Percentiles rank a stretch among this genome's conserved stretches.
phyloP scores from a whole-genome alignment of 2,888 invertebrate genomes.

The Pediacus dermestoides region DNA sequence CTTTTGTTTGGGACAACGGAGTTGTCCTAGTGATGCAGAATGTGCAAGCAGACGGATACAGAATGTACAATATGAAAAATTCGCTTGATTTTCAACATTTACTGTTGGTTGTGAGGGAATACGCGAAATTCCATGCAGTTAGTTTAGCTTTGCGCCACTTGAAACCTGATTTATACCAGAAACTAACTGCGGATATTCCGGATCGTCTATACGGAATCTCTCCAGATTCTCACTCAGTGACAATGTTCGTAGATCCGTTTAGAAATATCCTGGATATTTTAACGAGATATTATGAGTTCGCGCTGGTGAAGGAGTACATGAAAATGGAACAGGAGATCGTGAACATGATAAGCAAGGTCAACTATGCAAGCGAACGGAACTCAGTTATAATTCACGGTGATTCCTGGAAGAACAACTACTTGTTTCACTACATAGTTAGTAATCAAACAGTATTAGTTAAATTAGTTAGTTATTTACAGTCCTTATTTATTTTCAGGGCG shows the following conservation, averaged over 20 bases:
- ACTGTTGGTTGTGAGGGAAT: conserved; percentile 18
- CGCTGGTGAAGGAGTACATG: background rate
- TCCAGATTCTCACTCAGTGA: no score
- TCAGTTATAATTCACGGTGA: conserved; percentile 20
- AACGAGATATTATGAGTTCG: background rate
- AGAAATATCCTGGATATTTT: background rate
- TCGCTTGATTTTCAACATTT: conserved; percentile 22
- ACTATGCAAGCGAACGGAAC: conserved; percentile 1
- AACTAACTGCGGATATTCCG: no score
- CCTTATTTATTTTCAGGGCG: background rate
- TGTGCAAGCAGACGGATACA: conserved; percentile 19
- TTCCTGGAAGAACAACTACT: conserved; percentile 20
- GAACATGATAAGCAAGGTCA: background rate
- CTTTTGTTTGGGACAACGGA: conserved; percentile 10
- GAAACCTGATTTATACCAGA: conserved; percentile 11
- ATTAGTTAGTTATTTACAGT: no score
- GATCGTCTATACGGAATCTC: conserved; percentile 13
- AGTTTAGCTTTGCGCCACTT: conserved; percentile 24
- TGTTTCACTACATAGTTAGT: conserved; percentile 19
- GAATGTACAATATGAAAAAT: conserved; percentile 17
- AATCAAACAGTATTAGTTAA: no score
- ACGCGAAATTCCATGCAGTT: conserved; percentile 25
- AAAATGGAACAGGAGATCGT: background rate
- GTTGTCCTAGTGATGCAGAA: conserved; percentile 24
- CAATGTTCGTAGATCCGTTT: background rate